Evolutionary conservation across 2,797 vertebrate species (phyloP).

Genomic region (Phrynocephalus vlangalii): DNA sequence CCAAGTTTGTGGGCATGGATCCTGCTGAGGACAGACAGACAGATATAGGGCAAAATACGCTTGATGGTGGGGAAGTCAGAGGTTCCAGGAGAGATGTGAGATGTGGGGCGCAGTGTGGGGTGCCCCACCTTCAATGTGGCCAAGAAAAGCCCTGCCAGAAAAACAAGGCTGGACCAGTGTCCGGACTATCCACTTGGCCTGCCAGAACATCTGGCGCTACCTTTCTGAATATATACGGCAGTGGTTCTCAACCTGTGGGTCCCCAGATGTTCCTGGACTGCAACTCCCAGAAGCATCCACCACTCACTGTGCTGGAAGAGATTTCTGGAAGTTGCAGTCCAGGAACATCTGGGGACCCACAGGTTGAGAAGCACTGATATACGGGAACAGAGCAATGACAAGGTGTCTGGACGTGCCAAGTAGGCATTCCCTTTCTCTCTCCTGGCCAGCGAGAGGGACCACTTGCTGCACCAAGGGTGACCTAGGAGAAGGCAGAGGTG

Average conservation of each 20-base stretch:
- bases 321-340: too few relatives aligned
- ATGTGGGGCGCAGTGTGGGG: constrained; percentile 89
- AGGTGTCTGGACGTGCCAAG: constrained; percentile 18
- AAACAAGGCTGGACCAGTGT: constrained; percentile 85
- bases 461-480: constrained; percentile 82
- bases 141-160: constrained; percentile 79
- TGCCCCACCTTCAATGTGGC: constrained; percentile 87
- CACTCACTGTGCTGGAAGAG: too few relatives aligned
- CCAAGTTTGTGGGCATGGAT: too few relatives aligned
- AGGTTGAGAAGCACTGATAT: too few relatives aligned
- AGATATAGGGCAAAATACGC: too few relatives aligned
- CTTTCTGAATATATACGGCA: constrained; percentile 80
- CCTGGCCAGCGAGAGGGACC: constrained; percentile 82
- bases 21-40: too few relatives aligned
- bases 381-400: constrained; percentile 42
- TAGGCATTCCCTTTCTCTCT: constrained; percentile 81
- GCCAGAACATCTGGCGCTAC: constrained; percentile 89
- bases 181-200: constrained; percentile 82
- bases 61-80: constrained; percentile 76
- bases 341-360: too few relatives aligned
- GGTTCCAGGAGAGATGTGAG: constrained; percentile 86
- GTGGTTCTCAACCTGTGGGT: too few relatives aligned
- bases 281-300: too few relatives aligned
- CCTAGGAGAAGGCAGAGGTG: constrained; percentile 70
- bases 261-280: too few relatives aligned